Evolutionary conservation across 2,797 vertebrate species (phyloP).

Genomic region (Saxicola maurus): DNA sequence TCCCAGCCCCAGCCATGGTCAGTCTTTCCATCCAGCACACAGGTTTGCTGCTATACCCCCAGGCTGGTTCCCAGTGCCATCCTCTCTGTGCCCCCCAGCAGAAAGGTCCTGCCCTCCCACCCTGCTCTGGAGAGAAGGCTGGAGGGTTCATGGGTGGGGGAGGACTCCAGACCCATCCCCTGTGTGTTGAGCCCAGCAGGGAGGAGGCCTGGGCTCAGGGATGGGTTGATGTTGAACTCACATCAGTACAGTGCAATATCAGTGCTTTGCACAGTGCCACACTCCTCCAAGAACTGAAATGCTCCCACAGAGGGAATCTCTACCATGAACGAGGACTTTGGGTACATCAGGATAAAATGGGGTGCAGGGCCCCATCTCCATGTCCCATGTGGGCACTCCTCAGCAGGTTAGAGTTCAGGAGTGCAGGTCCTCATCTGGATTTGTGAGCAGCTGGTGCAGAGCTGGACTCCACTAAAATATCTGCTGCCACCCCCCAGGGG

Average conservation of each 20-base stretch:
- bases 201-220: not conserved
- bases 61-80: fast-evolving
- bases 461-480: fast-evolving
- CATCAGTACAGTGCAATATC: not conserved
- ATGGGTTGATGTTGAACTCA: not conserved
- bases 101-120: not conserved
- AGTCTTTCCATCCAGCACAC: not conserved
- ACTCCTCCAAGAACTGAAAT: not conserved
- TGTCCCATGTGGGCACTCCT: not conserved
- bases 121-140: not conserved
- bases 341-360: not conserved
- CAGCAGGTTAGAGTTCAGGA: not conserved
- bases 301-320: not conserved
- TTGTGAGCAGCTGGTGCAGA: not conserved
- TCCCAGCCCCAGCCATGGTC: not conserved
- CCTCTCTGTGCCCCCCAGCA: fast-evolving
- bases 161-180: not conserved
- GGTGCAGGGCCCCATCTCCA: not conserved
- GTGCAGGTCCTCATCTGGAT: not conserved
- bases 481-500: not conserved
- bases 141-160: not conserved
- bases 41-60: not conserved
- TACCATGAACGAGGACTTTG: not conserved
- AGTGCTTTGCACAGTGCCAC: fast-evolving
- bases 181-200: not conserved